Conservation (phyloP, 2,888 invertebrate genomes). For the Cepaea hortensis region DNA sequence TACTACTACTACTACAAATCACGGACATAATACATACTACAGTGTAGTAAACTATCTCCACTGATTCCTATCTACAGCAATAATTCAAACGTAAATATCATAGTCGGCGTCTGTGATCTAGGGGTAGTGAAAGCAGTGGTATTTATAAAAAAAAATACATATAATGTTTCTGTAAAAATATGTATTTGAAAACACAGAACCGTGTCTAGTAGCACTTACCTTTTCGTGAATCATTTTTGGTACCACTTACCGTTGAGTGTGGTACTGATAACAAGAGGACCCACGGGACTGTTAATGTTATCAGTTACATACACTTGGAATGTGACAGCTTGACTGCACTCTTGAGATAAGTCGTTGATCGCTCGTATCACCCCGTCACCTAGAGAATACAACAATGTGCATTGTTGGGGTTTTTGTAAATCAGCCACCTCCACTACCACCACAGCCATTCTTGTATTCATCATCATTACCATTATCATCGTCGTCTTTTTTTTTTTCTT, state of each 20-base stretch:
- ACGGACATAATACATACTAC: not conserved
- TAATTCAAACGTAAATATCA: too few relatives aligned
- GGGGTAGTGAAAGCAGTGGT: too few relatives aligned
- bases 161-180: too few relatives aligned
- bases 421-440: not conserved
- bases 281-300: slow-evolving; percentile 16
- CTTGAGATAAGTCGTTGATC: slow-evolving; percentile 3
- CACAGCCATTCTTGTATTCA: not conserved
- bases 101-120: too few relatives aligned
- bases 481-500: not conserved
- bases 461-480: not conserved
- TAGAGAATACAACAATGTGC: not conserved
- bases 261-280: slow-evolving; percentile 30
- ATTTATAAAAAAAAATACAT: too few relatives aligned
- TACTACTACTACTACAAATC: not conserved
- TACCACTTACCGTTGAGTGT: slow-evolving; percentile 28
- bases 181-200: too few relatives aligned
- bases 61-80: too few relatives aligned
- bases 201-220: too few relatives aligned
- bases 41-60: too few relatives aligned
- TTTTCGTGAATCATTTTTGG: too few relatives aligned
- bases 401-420: not conserved
- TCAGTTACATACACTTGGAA: slow-evolving; percentile 34
- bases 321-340: slow-evolving; percentile 31
- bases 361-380: slow-evolving; percentile 26